These are phyloP conservation scores for Octodon degus DNA, from an alignment of 2,113 vertebrate genomes.

Conservation along the genomic window DNA sequence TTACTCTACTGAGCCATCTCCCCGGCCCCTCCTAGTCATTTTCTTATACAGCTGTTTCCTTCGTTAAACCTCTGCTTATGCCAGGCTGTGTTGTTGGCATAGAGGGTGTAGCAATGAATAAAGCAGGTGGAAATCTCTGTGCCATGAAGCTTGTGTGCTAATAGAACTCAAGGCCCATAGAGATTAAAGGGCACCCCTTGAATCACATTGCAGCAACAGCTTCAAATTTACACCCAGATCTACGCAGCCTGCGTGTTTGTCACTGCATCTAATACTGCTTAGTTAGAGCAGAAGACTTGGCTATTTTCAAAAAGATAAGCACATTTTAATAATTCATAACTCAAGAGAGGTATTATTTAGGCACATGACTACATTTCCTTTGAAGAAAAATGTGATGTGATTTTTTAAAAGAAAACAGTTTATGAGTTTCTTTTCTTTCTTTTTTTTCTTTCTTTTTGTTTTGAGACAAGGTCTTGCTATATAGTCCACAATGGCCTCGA, in stretches of 20 bases:
- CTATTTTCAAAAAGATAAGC: background rate
- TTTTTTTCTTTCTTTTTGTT: background rate
- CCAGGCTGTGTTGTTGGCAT: background rate
- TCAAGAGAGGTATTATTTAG: background rate
- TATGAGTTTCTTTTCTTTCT: background rate
- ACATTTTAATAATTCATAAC: background rate
- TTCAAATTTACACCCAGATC: background rate
- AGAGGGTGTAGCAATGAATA: background rate
- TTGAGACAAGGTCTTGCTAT: background rate
- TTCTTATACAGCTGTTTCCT: background rate
- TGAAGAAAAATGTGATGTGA: background rate
- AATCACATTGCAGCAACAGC: fast-evolving
- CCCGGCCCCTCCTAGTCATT: background rate
- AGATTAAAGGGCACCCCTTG: background rate
- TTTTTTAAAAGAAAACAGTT: constrained; percentile 21
- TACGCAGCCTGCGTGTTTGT: fast-evolving
- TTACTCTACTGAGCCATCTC: too few relatives aligned
- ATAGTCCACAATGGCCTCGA: background rate
- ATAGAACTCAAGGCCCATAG: background rate
- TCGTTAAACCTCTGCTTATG: background rate
- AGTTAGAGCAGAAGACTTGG: background rate
- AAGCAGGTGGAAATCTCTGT: background rate
- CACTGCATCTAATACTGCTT: fast-evolving
- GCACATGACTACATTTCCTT: background rate
- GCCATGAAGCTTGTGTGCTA: background rate